These are phyloP conservation scores for Sander vitreus DNA, from an alignment of 2,113 vertebrate genomes.

Conservation along the genomic window DNA sequence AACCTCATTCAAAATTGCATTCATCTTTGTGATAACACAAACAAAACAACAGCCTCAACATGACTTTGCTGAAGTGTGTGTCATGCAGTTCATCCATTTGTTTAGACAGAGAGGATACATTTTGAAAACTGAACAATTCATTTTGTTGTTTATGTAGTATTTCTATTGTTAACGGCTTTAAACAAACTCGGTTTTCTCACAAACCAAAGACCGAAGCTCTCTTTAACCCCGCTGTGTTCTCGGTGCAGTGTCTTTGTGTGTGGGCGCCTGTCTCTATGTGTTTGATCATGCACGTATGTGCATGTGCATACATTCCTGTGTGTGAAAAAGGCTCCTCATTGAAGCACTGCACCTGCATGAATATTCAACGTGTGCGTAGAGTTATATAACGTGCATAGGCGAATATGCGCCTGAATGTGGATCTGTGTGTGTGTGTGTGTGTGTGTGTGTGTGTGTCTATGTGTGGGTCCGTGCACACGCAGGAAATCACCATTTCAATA, in stretches of 20 bases:
- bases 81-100: not conserved
- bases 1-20: not conserved
- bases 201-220: not conserved
- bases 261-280: not conserved
- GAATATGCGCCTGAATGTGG: conserved; percentile 10
- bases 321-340: conserved; percentile 51
- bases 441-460: not conserved
- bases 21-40: not conserved
- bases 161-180: not conserved
- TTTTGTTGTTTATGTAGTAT: not conserved
- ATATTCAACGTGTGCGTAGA: conserved; percentile 29
- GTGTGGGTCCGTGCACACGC: conserved; percentile 9
- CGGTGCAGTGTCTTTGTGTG: not conserved
- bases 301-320: conserved; percentile 33
- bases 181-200: not conserved
- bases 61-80: not conserved
- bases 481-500: conserved; percentile 82
- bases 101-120: not conserved
- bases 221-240: not conserved
- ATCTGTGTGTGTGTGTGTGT: not conserved
- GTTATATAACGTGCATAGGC: conserved; percentile 52
- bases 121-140: not conserved
- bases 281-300: not conserved
- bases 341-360: conserved; percentile 52
- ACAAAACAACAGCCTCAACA: not conserved